Percentiles rank a stretch among this genome's conserved stretches.
Evolutionary conservation across 2,797 vertebrate genomes (phyloP).

Genomic region (Melanotaenia nigrans): DNA sequence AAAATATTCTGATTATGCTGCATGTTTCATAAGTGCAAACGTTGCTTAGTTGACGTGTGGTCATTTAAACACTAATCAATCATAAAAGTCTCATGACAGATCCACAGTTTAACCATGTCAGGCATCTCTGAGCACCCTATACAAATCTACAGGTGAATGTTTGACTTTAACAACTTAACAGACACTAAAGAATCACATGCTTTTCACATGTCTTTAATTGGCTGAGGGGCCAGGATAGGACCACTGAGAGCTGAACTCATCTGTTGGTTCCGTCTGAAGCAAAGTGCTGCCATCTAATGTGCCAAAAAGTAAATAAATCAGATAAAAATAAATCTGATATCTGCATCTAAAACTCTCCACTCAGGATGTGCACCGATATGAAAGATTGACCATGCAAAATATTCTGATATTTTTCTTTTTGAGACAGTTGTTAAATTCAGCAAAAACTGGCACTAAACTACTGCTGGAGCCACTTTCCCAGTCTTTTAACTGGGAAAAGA

Average conservation of each 20-base stretch:
- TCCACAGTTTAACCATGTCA: constrained; percentile 29
- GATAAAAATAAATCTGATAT: background rate
- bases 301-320: background rate
- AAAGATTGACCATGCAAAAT: background rate
- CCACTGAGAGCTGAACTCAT: background rate
- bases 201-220: constrained; percentile 1
- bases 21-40: background rate
- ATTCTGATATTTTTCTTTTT: background rate
- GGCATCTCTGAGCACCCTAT: background rate
- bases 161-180: constrained; percentile 66
- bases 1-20: constrained; percentile 19
- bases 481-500: background rate
- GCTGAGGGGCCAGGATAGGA: constrained; percentile 1
- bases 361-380: background rate
- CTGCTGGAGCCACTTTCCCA: background rate
- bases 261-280: background rate
- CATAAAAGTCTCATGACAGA: constrained; percentile 73
- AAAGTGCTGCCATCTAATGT: background rate
- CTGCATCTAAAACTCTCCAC: background rate
- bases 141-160: constrained; percentile 67
- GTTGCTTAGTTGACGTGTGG: background rate
- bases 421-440: background rate
- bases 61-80: constrained; percentile 19
- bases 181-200: constrained; percentile 52
- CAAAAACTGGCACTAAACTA: background rate